A percentile compares a stretch with the other conserved stretches of the same genome.
phyloP scores from a whole-genome alignment of 2,888 invertebrate genomes.

The Electrophaes corylata region DNA sequence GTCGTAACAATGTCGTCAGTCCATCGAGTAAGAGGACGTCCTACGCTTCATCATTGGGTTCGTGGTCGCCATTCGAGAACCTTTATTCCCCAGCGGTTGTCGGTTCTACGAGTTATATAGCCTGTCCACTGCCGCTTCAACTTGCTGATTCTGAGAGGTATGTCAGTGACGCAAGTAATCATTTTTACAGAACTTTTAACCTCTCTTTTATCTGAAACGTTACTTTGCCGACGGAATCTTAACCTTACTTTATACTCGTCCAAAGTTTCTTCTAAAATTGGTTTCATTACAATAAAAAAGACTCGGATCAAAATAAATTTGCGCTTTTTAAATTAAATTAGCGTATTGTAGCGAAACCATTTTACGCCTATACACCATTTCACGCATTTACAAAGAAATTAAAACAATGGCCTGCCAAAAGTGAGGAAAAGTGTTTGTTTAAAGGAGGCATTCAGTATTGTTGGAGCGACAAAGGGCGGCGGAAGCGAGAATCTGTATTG shows the following conservation, averaged over 20 bases:
- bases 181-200: slow-evolving; percentile 67
- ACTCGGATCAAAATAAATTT: slow-evolving; percentile 11
- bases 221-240: slow-evolving; percentile 35
- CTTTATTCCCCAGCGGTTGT: too few relatives aligned
- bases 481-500: slow-evolving; percentile 50
- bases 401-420: slow-evolving; percentile 41
- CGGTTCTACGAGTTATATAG: too few relatives aligned
- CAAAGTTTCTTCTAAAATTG: background rate
- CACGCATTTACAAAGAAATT: slow-evolving; percentile 30
- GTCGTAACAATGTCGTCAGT: too few relatives aligned
- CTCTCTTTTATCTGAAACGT: slow-evolving; percentile 56
- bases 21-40: too few relatives aligned
- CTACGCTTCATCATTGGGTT: too few relatives aligned
- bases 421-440: slow-evolving; percentile 39
- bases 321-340: slow-evolving; percentile 15
- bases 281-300: background rate
- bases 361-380: slow-evolving; percentile 15
- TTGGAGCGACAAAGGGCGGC: slow-evolving; percentile 58
- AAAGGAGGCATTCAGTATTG: slow-evolving; percentile 45
- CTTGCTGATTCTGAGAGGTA: too few relatives aligned
- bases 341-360: slow-evolving; percentile 11
- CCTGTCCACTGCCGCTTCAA: too few relatives aligned
- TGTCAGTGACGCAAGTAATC: too few relatives aligned
- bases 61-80: too few relatives aligned
- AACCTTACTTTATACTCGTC: slow-evolving; percentile 15